Percentiles rank a stretch among this genome's conserved stretches.
phyloP scores from a whole-genome alignment of 2,888 invertebrate species.

The Tethea ocularis region DNA sequence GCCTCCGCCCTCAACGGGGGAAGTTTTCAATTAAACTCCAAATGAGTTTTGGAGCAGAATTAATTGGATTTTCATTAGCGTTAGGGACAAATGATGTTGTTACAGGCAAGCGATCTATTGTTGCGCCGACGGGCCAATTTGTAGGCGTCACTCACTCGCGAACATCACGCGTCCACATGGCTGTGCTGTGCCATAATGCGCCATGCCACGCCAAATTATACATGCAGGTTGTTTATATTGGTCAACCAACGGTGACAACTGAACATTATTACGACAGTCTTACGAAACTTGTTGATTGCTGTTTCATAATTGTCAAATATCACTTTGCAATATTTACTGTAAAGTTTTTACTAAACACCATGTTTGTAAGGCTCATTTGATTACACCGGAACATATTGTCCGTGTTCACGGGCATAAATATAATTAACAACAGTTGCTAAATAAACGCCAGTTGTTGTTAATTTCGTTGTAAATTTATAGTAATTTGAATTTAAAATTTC shows the following conservation, averaged over 20 bases:
- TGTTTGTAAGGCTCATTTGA: conserved; percentile 26
- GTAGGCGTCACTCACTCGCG: conserved; percentile 69
- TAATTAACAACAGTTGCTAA: conserved; percentile 62
- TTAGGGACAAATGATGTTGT: conserved; percentile 81
- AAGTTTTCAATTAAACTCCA: conserved; percentile 83
- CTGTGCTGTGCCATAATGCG: conserved; percentile 26
- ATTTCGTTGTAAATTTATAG: conserved; percentile 34
- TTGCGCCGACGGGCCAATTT: conserved; percentile 67
- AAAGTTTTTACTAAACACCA: conserved; percentile 17
- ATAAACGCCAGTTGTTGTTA: conserved; percentile 46
- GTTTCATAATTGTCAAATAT: conserved; percentile 2
- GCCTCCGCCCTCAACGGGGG: conserved; percentile 59
- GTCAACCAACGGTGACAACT: conserved; percentile 6
- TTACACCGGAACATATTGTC: conserved; percentile 59
- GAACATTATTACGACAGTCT: not conserved
- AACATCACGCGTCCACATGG: conserved; percentile 55
- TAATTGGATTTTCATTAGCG: conserved; percentile 83
- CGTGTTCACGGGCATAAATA: conserved; percentile 61
- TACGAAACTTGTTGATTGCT: conserved; percentile 2
- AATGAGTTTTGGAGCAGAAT: conserved; percentile 80
- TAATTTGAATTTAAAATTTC: conserved; percentile 6
- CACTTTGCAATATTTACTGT: conserved; percentile 19
- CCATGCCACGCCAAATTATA: conserved; percentile 9
- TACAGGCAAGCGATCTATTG: conserved; percentile 74
- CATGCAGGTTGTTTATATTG: not conserved